These are phyloP conservation scores for Zoanthus solanderi DNA, from an alignment of 92 coral and sea anemone species.

Conservation along the genomic window DNA sequence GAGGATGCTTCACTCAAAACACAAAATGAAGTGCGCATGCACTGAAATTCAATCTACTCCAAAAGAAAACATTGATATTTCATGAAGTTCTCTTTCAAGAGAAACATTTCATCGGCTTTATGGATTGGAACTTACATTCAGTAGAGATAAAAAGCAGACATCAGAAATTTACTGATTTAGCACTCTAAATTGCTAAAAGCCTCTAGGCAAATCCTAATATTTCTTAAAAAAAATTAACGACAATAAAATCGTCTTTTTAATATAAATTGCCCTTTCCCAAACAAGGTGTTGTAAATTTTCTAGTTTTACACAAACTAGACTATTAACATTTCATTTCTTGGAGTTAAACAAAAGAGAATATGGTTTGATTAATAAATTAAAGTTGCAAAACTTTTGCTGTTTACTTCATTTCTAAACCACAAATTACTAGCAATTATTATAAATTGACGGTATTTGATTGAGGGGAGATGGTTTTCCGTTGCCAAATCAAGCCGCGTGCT, in stretches of 20 bases:
- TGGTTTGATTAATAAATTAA: background rate
- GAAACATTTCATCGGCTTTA: background rate
- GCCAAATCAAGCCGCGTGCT: background rate
- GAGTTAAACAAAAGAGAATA: background rate
- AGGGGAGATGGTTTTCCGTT: background rate
- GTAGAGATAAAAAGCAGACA: too few species aligned
- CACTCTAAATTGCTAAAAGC: background rate
- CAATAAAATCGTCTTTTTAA: too few species aligned
- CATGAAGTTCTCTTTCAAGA: background rate
- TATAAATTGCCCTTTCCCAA: background rate
- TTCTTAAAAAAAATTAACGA: too few species aligned
- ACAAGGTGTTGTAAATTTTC: background rate
- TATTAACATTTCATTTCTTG: background rate
- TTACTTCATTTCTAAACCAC: background rate
- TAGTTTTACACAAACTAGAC: background rate
- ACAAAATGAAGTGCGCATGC: background rate
- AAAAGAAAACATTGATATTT: background rate
- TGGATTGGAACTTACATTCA: background rate
- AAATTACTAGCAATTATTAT: background rate
- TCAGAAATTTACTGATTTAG: background rate
- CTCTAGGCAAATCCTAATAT: background rate
- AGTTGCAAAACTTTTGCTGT: background rate
- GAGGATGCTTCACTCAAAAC: background rate
- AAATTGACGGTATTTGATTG: background rate
- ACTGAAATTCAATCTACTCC: background rate